Evolutionary conservation across 2,113 vertebrate genomes (phyloP).

Genomic region (Arothron firmamentum): DNA sequence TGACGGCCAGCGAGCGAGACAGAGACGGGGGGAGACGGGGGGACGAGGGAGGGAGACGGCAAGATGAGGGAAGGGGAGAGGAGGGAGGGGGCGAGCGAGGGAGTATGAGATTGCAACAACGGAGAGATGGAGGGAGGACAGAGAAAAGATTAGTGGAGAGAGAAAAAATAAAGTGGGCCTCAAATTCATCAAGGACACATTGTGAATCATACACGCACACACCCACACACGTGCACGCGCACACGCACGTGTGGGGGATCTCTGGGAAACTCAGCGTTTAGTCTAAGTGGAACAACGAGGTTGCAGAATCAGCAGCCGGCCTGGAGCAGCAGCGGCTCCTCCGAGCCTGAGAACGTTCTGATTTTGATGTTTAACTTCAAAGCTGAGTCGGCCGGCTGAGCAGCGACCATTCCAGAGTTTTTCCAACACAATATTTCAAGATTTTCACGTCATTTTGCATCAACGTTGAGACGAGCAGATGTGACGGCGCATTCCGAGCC

Average conservation of each 20-base stretch:
- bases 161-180: slow-evolving; percentile 42
- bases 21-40: slow-evolving; percentile 7
- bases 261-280: too few relatives aligned
- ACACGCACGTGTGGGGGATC: neutral
- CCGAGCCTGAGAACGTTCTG: too few relatives aligned
- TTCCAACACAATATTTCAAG: neutral
- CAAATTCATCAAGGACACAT: slow-evolving; percentile 31
- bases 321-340: too few relatives aligned
- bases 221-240: neutral
- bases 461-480: neutral
- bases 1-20: slow-evolving; percentile 46
- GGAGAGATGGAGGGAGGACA: slow-evolving; percentile 47
- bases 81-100: neutral
- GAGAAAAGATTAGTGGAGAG: slow-evolving; percentile 52
- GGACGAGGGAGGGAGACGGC: neutral
- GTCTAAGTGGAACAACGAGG: too few relatives aligned
- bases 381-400: too few relatives aligned
- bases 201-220: neutral
- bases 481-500: neutral
- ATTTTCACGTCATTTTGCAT: neutral
- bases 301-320: too few relatives aligned
- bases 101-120: slow-evolving; percentile 16
- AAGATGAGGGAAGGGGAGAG: neutral
- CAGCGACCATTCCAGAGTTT: too few relatives aligned
- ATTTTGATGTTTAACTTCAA: too few relatives aligned